Base-by-base conservation (phyloP, 2,113 vertebrate species). In the Lagopus muta region DNA sequence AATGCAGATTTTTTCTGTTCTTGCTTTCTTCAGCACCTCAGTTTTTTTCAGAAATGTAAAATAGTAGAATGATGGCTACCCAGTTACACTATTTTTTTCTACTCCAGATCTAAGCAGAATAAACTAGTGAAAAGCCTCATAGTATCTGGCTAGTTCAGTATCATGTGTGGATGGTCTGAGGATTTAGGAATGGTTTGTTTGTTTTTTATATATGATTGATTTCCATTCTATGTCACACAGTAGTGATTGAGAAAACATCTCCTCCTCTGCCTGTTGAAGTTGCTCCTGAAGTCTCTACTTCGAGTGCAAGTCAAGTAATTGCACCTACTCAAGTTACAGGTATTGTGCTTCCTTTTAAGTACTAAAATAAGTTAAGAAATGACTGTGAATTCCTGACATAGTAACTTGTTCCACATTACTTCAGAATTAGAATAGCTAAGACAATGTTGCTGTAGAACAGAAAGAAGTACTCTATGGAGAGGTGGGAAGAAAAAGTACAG, bases 321-420 rank as follows among this genome's bases (percentile, higher is more conserved):
- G 98, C 98, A 55, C 99, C 99, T 76, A 99, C 98, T 80, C 98
- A 99, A 97, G 98, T 98, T 86, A 98, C 98, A 96, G 99, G 99
- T 99, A 95, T 92, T 80, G 92, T 93, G 57, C 45, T 70, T 91
- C 61, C 40, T 85, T 92, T 76, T 64, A 62, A 79, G 14, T 75
- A 24, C 38, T 67, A 50, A 79, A 86, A n/a, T 72, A 72, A 75
- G 42, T 71, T 52, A 82, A 86, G 67, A 77, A n/a, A 17, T 66
- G 2, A 32, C 65, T 85, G 21, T 48, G 57, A 82, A 19, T 66
- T 76, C 42, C 70, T 82, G 50, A 81, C 16, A 5, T 30, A 62
- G 3, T 57, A 75, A 86, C 55, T 65, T 84, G n/a, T 94, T 90
- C 43, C 13, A 10, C 52, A 34, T 52, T 78, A 14, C 38, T 82